Evolutionary conservation across 2,113 vertebrate species (phyloP).

Genomic region (Chaetorhynchus papuensis): DNA sequence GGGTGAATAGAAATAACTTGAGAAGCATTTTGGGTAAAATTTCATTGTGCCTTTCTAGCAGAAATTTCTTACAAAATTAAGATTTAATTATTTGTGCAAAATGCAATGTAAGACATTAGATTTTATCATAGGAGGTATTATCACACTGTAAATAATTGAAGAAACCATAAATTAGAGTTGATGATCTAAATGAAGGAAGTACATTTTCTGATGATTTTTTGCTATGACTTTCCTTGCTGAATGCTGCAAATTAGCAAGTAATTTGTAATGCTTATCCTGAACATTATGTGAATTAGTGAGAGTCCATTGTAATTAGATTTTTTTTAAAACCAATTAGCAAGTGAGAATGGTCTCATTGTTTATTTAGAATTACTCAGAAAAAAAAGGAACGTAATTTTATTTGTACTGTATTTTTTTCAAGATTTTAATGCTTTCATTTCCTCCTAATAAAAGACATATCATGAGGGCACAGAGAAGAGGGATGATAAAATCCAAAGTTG

Average conservation of each 20-base stretch:
- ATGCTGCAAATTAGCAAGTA: slow-evolving; percentile 27
- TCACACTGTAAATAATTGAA: slow-evolving; percentile 56
- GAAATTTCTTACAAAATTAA: neutral
- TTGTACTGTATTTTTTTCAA: neutral
- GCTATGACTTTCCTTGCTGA: neutral
- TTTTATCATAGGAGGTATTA: neutral
- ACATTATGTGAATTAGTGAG: slow-evolving; percentile 2
- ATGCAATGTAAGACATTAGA: neutral
- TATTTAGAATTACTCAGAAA: neutral
- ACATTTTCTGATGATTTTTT: neutral
- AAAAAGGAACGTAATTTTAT: neutral
- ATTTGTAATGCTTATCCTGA: slow-evolving; percentile 24
- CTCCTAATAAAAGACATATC: neutral
- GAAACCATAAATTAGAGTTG: slow-evolving; percentile 20
- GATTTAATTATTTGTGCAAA: neutral
- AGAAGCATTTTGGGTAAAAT: neutral
- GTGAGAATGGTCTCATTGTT: slow-evolving; percentile 16
- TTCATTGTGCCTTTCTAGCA: neutral
- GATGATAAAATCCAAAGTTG: neutral
- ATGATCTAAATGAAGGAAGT: neutral
- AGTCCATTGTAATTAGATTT: slow-evolving; percentile 12
- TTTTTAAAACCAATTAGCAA: neutral
- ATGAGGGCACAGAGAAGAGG: neutral
- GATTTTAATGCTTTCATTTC: neutral
- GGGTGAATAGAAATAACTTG: neutral